Conservation (phyloP, 53 echinoderm and acorn worm species). For the Holothuria scabra region DNA sequence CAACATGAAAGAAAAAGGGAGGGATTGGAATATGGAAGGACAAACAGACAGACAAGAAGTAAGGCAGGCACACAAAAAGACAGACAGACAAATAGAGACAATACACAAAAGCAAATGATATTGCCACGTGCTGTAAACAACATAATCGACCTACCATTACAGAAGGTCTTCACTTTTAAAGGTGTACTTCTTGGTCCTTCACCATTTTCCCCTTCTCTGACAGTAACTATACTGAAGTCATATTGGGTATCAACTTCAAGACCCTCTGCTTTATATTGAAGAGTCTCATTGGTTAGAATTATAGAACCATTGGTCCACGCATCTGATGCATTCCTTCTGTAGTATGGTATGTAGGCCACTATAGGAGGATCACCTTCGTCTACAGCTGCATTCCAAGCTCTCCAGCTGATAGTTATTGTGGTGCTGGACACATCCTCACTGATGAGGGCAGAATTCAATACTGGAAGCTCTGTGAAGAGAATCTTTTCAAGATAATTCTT, state of each 20-base stretch:
- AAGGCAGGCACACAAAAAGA: too few species aligned
- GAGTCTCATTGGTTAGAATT: background rate
- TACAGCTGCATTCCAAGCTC: background rate
- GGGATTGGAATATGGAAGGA: too few species aligned
- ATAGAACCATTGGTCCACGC: background rate
- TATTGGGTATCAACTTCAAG: conserved; percentile 1
- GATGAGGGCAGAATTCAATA: too few species aligned
- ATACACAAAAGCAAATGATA: background rate
- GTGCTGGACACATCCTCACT: background rate
- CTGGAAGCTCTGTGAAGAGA: too few species aligned
- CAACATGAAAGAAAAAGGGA: too few species aligned
- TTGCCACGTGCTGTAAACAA: too few species aligned
- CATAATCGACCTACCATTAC: background rate
- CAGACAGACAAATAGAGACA: too few species aligned
- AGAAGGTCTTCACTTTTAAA: background rate
- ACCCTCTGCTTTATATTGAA: background rate
- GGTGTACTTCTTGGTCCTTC: background rate
- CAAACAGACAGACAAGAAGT: too few species aligned
- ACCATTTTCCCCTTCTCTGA: conserved; percentile 9
- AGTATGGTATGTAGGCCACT: conserved; percentile 4
- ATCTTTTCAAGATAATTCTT: too few species aligned
- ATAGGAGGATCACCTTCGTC: conserved; percentile 18
- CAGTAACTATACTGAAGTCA: background rate
- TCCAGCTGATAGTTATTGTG: background rate
- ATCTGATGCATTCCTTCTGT: background rate